Evolutionary conservation across 2,797 vertebrate genomes (phyloP), one percentile per base, ranked within the genome.

Genomic region (Phalloptychus januarius): DNA sequence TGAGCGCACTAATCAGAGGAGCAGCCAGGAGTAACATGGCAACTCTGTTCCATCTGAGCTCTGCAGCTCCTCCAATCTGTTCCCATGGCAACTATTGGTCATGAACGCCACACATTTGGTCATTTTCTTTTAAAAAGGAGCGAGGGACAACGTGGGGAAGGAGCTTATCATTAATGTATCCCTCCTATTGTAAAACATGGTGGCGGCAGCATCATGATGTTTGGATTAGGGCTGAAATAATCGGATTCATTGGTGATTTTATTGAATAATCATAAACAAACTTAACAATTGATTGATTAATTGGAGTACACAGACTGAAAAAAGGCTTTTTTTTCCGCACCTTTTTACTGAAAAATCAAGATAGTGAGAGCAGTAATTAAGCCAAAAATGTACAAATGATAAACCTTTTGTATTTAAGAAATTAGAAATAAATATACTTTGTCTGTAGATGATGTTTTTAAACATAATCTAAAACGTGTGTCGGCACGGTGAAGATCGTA

Each of bases 381-480:
- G 7, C 48, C 48, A 52, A 52, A 52, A 50, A 20, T 25, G 20
- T 52, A 52, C 48, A 52, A 25, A 52, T 48, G 7, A 40, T 13
- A 25, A 8, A 52, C 50, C 4, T 52, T 52, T 52, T 10, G 7
- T 8, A 25, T 52, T 52, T 44, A 45, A 45, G 44, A 45, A 12
- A 12, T 52, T 25, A 3, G 50, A 52, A 52, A 25, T 23, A 10
- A 52, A 52, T 8, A 16, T 0, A 23, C 8, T 10, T 3, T 25
- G 23, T 52, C 2, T n/a, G 1, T n/a, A 54, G n/a, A 54, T 25
- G 25, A 10, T 50, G 20, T 42, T 42, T 3, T n/a, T 54, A 54
- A n/a, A 54, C n/a, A n/a, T n/a, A n/a, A n/a, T n/a, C n/a, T n/a
- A 20, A 38, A 69, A 50, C 63, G 8, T 69, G 74, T 69, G 25